Percentiles rank a stretch among this genome's conserved stretches.
Conservation (phyloP, 2,888 invertebrate species). For the Sialis lutaria region DNA sequence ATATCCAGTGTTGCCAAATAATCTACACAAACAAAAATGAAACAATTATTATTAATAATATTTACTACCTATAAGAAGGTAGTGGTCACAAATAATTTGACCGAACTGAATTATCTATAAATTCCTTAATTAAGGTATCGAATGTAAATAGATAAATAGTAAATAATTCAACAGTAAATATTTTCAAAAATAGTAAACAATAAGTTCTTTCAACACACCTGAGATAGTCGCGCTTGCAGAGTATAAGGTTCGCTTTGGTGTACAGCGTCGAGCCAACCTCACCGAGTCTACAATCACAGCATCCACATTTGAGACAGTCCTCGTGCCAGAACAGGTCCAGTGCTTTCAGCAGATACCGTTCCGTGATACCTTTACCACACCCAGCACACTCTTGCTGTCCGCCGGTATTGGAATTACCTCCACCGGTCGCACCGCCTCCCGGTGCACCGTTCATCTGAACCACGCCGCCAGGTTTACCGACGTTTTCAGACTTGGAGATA, state of each 20-base stretch:
- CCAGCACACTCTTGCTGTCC: constrained; percentile 73
- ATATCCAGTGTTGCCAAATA: constrained; percentile 91
- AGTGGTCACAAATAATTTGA: no score
- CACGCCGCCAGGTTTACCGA: constrained; percentile 16
- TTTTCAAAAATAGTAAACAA: no score
- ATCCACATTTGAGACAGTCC: constrained; percentile 92
- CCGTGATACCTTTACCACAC: constrained; percentile 86
- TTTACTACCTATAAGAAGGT: no score
- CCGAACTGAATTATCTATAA: no score
- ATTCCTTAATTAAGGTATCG: no score
- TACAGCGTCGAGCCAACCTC: constrained; percentile 93
- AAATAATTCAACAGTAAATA: no score
- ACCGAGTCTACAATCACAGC: constrained; percentile 91
- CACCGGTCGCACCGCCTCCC: constrained; percentile 14
- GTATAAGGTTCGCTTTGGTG: constrained; percentile 85
- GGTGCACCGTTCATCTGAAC: constrained; percentile 13
- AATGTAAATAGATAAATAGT: no score
- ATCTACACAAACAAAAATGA: constrained; percentile 29
- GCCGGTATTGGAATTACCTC: constrained; percentile 27
- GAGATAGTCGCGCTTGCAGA: constrained; percentile 91
- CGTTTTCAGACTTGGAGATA: constrained; percentile 59
- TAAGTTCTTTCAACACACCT: constrained; percentile 34
- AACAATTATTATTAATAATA: background rate
- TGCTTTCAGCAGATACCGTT: constrained; percentile 79
- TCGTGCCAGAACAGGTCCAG: constrained; percentile 94